phyloP scores from a whole-genome alignment of 1,140 invertebrate genomes.

The Panagrolaimus sp. region DNA sequence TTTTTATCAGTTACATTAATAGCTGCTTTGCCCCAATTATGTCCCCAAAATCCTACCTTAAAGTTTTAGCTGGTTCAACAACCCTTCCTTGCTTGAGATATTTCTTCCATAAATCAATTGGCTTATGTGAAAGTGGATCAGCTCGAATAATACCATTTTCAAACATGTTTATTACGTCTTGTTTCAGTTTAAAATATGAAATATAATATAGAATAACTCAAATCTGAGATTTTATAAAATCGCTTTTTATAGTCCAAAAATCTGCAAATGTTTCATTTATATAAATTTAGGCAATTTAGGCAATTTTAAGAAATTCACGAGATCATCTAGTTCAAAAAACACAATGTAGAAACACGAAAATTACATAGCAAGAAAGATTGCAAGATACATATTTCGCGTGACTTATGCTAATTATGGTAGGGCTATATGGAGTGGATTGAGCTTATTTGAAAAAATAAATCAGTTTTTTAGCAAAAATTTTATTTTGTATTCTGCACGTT shows the following conservation, averaged over 20 bases:
- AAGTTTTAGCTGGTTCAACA: slow-evolving; percentile 44
- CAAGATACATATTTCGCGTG: too few relatives aligned
- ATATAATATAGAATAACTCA: not conserved
- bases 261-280: too few relatives aligned
- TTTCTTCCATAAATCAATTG: slow-evolving; percentile 53
- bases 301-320: not conserved
- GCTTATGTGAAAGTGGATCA: slow-evolving; percentile 46
- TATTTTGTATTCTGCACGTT: too few relatives aligned
- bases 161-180: slow-evolving; percentile 29
- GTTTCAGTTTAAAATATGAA: not conserved
- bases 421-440: too few relatives aligned
- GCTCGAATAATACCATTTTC: slow-evolving; percentile 49
- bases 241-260: too few relatives aligned
- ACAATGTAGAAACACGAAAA: too few relatives aligned
- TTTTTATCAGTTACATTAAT: too few relatives aligned
- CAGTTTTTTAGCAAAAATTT: too few relatives aligned
- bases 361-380: too few relatives aligned
- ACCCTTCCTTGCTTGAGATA: slow-evolving; percentile 48
- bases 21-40: too few relatives aligned
- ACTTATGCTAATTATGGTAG: too few relatives aligned
- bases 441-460: too few relatives aligned
- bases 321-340: not conserved
- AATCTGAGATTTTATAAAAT: not conserved
- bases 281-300: not conserved
- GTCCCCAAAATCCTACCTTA: slow-evolving; percentile 36